Conservation (phyloP, 2,113 vertebrate species). For the Phodopus roborovskii region DNA sequence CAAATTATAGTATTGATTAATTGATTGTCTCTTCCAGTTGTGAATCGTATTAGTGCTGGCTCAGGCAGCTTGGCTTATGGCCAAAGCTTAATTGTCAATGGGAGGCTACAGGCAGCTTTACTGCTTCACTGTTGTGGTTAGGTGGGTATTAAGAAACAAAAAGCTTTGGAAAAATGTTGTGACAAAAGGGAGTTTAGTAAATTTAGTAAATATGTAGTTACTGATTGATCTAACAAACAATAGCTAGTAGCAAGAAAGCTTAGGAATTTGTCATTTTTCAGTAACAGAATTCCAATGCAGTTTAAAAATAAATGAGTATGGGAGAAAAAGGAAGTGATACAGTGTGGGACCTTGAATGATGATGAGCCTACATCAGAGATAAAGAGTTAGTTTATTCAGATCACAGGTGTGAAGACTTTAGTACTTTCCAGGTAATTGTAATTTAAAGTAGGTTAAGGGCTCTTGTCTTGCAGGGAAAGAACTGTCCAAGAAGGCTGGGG, state of each 20-base stretch:
- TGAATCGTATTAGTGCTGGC: conserved; percentile 85
- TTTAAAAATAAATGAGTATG: conserved; percentile 17
- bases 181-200: conserved; percentile 56
- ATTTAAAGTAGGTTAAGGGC: conserved; percentile 4
- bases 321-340: not conserved
- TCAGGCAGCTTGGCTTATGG: conserved; percentile 76
- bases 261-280: conserved; percentile 39
- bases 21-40: conserved; percentile 87
- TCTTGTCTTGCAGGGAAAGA: not conserved
- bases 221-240: not conserved
- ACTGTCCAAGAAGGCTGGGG: not conserved
- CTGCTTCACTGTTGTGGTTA: conserved; percentile 73
- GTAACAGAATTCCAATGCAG: conserved; percentile 11
- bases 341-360: not conserved
- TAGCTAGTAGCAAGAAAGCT: conserved; percentile 27
- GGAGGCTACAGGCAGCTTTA: conserved; percentile 74
- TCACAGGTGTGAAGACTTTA: not conserved
- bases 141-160: conserved; percentile 55
- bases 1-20: conserved; percentile 90
- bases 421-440: conserved; percentile 47
- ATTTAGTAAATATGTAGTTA: conserved; percentile 61
- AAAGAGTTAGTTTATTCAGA: not conserved
- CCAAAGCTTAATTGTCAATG: conserved; percentile 82
- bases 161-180: conserved; percentile 69
- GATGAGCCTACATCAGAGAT: conserved; percentile 2